Evolutionary conservation across 1,140 invertebrate genomes (phyloP), one percentile per base, ranked within the genome.

Genomic region (Drosophila punjabiensis): DNA sequence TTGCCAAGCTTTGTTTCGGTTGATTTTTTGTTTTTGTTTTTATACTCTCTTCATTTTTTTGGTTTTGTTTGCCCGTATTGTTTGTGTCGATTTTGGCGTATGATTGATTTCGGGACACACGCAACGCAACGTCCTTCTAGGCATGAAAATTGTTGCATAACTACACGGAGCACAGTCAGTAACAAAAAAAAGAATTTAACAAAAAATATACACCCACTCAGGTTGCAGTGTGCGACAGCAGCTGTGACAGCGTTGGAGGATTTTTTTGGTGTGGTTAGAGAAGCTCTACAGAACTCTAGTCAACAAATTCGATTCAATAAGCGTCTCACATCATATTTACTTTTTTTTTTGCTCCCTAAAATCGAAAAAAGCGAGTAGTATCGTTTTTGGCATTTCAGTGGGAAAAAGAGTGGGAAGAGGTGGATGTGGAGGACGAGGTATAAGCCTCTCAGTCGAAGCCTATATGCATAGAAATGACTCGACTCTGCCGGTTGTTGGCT

Each of bases 301-400:
- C 86, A 88, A 90, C 86, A 85, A 89, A 89, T 85, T 82, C 68
- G 62, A 79, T 90, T 89, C 85, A 84, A 88, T 88, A 88, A 79
- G 81, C 85, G 74, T 62, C 69, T 78, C 79, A 77, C 67, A 89
- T 83, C 71, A 73, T 70, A 70, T 80, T 81, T 79, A 35, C 32
- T 35, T 65, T 65, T 62, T 71, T 69, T 58, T 52, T 24, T 11
- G n/a, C 3, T 5, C 1, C 35, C 18, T 13, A 35, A 16, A 58
- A 59, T 58, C 20, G 3, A 24, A 20, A 74, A 63, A 55, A 50
- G 37, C 56, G 16, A 52, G 32, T 32, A 35, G 11, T 24, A 20
- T 14, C 39, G 39, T 28, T 67, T 60, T 80, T 47, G 39, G 67
- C 55, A 43, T 50, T 56, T 59, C 11, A 6, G n/a, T 18, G 20